These are phyloP conservation scores for Setipinna tenuifilis DNA, from an alignment of 2,797 vertebrate species.

Conservation along the genomic window DNA sequence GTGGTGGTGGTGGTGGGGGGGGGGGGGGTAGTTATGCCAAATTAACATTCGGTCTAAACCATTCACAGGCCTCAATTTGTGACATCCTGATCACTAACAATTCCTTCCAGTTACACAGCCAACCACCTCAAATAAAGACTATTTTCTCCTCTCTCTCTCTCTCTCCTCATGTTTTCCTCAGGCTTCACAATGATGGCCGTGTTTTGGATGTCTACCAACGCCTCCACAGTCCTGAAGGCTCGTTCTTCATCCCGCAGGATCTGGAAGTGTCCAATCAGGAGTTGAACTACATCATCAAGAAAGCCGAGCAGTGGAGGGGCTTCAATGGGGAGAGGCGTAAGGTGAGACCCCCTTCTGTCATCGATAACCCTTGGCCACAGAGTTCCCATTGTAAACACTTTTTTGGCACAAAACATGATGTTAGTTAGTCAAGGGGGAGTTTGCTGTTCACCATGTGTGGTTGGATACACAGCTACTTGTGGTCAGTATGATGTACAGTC, in stretches of 20 bases:
- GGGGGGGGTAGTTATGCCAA: background rate
- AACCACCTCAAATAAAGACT: background rate
- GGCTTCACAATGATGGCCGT: conserved; percentile 82
- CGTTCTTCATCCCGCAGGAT: conserved; percentile 86
- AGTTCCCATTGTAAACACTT: background rate
- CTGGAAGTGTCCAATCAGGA: conserved; percentile 92
- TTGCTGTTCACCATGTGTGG: background rate
- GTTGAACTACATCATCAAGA: conserved; percentile 88
- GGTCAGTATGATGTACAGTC: conserved; percentile 24
- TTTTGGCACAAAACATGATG: too few species aligned
- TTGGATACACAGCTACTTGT: conserved; percentile 36
- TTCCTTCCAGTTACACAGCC: background rate
- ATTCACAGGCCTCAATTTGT: conserved; percentile 1
- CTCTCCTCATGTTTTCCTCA: conserved; percentile 53
- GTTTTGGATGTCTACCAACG: conserved; percentile 84
- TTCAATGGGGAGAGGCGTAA: conserved; percentile 86
- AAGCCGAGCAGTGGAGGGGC: conserved; percentile 90
- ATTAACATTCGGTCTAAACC: background rate
- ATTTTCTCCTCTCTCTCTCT: background rate
- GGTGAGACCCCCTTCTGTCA: conserved; percentile 69
- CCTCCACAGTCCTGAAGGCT: conserved; percentile 79
- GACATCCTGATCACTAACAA: background rate
- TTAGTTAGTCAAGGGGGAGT: background rate
- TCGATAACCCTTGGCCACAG: too few species aligned
- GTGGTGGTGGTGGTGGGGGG: background rate